Base-by-base conservation (phyloP, 1,140 invertebrate genomes). In the Calycopis cecrops region DNA sequence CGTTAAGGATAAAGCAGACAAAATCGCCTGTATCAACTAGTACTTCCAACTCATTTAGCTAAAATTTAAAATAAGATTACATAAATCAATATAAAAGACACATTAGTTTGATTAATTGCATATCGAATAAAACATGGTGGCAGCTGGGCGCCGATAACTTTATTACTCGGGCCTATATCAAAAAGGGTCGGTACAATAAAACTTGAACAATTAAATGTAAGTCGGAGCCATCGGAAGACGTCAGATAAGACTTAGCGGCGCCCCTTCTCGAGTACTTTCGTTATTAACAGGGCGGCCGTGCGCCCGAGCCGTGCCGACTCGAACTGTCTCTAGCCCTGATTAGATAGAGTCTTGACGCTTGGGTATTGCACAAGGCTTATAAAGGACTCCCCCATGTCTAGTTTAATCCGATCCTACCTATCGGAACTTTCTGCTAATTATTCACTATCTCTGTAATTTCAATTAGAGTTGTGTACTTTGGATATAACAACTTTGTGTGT, bases 161-260 rank as follows among this genome's bases (percentile, higher is more conserved):
- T 53, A 53, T 53, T 42, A 33, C 21, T 28, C 21, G 37, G 10
- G 37, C 33, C 52, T 50, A 33, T 21, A 44, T 44, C 52, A 57
- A 48, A 28, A 71, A 69, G 67, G 71, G 64, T 68, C 65, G 65
- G 66, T 69, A 75, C 67, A 81, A 80, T 84, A 81, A 80, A 82
- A 85, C 77, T 85, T 85, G 65, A 69, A 80, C 79, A 80, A 82
- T 85, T 82, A 82, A 80, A 82, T 73, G 71, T 81, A 79, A 82
- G 69, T 77, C 77, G 68, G 67, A 66, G 69, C 59, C 65, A 72
- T 69, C 63, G 73, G 71, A 68, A 69, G 67, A 62, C 63, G 65
- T 66, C 60, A 80, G 78, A 84, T 84, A 84, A 84, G 75, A 78
- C 69, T 72, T 71, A 69, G 71, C 60, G 74, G 63, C 67, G 68